Evolutionary conservation across 2,888 invertebrate genomes (phyloP), one percentile per base, ranked within the genome.

Genomic region (Hybos culiciformis): DNA sequence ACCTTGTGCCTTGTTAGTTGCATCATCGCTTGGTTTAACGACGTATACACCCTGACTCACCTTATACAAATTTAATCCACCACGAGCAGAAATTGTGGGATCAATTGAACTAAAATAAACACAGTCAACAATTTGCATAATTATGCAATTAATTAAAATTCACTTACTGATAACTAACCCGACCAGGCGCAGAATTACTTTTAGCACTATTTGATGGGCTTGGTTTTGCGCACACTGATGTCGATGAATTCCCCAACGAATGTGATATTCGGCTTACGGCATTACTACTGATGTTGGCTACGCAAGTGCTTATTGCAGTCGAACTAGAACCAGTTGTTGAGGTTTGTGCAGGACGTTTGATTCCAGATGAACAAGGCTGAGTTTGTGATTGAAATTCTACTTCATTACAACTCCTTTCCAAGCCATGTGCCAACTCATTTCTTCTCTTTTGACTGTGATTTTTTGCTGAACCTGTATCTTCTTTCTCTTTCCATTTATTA

Each of bases 361-460:
- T 9, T 17, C 17, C 17, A 20, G 36, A 36, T 20, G 20, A 20
- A n/a, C 20, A 36, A 14, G 36, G 36, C 14, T 36, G 21, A 14
- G 36, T 3, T 20, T 36, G 36, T 8, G 23, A 23, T 23, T 39
- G 37, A 26, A 45, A n/a, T 37, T 49, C 46, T 40, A 48, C 41
- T 14, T 53, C 51, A 41, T 56, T 59, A 46, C 64, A 60, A 20
- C 85, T 83, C 63, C 84, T 82, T 61, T 88, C 87, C 56, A 88
- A 80, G 68, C 87, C 87, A 58, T 62, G 61, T 15, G 60, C 65
- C 39, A 64, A 53, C 45, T 65, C 63, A 37, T 65, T 61, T 8
- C 60, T 58, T 14, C 62, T 39, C 48, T 59, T 59, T 21, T 64
- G 63, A 37, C 42, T 44, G 33, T 42, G 43, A 23, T 46, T 46